Conservation (phyloP, 64 coral and sea anemone species). For the Platygyra sinensis region DNA sequence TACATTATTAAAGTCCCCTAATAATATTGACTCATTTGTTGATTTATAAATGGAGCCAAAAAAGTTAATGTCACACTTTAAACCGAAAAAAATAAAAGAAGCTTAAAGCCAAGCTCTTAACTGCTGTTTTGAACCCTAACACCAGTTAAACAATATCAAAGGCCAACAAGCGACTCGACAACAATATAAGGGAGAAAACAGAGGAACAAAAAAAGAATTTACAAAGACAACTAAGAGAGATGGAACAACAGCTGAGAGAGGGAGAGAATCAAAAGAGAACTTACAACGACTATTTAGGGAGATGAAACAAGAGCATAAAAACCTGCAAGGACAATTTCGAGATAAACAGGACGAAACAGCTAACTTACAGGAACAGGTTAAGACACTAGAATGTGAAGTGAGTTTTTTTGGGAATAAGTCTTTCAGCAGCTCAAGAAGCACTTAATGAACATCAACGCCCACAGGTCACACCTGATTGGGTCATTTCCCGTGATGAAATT, state of each 20-base stretch:
- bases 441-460: background rate
- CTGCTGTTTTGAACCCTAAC: no score
- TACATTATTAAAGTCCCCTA: no score
- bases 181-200: background rate
- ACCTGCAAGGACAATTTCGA: no score
- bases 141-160: no score
- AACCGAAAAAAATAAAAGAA: no score
- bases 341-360: background rate
- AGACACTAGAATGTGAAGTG: background rate
- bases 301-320: background rate
- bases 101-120: no score
- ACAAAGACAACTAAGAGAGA: background rate
- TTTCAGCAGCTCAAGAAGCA: background rate
- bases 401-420: background rate
- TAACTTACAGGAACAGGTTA: background rate
- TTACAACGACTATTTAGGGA: background rate
- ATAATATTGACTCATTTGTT: no score
- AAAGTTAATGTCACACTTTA: no score
- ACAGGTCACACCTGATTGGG: no score
- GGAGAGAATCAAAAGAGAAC: background rate
- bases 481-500: no score
- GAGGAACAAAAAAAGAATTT: background rate
- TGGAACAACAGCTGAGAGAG: background rate
- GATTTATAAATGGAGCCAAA: no score
- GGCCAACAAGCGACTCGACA: background rate